Evolutionary conservation across 1,140 invertebrate genomes (phyloP).

Genomic region (Macrocentrus cingulum): DNA sequence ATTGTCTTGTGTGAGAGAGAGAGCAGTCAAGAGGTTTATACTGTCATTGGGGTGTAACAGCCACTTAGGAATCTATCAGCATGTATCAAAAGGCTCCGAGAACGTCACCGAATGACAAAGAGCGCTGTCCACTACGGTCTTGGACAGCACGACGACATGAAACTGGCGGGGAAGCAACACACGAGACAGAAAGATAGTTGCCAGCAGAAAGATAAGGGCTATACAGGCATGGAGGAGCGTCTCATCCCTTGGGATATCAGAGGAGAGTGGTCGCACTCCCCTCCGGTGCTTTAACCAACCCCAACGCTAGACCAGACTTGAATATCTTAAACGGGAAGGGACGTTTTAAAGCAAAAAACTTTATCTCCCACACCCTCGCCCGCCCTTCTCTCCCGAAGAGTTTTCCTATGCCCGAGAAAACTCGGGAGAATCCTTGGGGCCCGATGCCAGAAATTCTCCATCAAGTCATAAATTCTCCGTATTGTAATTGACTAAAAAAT

Average conservation of each 20-base stretch:
- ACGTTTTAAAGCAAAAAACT: constrained; percentile 47
- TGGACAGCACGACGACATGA: background rate
- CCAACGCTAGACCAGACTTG: constrained; percentile 39
- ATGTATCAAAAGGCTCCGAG: too few relatives aligned
- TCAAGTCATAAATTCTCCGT: constrained; percentile 37
- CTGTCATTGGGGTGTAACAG: too few relatives aligned
- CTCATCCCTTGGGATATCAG: constrained; percentile 52
- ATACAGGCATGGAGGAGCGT: constrained; percentile 37
- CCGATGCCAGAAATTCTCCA: constrained; percentile 6
- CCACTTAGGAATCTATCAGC: too few relatives aligned
- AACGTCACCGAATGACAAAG: too few relatives aligned
- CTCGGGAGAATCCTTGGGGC: background rate
- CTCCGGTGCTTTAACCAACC: constrained; percentile 42
- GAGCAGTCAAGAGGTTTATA: too few relatives aligned
- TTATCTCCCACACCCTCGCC: constrained; percentile 21
- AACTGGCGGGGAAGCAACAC: background rate
- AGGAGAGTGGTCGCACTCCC: constrained; percentile 39
- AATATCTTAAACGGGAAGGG: constrained; percentile 52
- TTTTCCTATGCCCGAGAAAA: background rate
- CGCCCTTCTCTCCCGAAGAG: background rate
- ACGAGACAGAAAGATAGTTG: constrained; percentile 26
- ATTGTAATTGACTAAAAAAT: constrained; percentile 42
- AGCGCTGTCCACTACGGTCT: too few relatives aligned
- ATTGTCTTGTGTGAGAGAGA: too few relatives aligned
- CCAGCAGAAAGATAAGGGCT: constrained; percentile 46